phyloP scores from a whole-genome alignment of 2,113 vertebrate species.

The Chaetura pelagica region DNA sequence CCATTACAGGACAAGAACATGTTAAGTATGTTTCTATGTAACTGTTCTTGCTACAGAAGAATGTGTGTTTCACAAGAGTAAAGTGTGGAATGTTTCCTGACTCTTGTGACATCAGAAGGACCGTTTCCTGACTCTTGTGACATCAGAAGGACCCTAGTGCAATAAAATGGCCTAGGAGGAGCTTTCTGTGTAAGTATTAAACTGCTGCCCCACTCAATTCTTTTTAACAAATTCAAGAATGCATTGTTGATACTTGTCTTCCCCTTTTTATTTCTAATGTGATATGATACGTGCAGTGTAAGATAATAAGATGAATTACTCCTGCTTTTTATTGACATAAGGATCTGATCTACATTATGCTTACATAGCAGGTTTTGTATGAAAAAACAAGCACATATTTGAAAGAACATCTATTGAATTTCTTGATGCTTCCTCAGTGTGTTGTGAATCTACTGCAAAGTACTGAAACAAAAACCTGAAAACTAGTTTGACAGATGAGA shows the following conservation, averaged over 20 bases:
- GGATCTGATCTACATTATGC: background rate
- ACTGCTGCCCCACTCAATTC: too few relatives aligned
- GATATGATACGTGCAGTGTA: background rate
- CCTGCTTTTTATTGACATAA: background rate
- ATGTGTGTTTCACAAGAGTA: background rate
- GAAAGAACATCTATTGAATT: background rate
- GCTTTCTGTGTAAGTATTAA: background rate
- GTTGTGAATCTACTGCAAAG: too few relatives aligned
- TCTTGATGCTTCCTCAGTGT: background rate
- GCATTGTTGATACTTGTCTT: background rate
- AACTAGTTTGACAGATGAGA: too few relatives aligned
- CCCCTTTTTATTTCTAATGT: background rate
- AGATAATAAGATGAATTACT: background rate
- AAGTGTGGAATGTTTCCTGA: too few relatives aligned
- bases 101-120: too few relatives aligned
- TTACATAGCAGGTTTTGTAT: background rate
- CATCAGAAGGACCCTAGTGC: background rate
- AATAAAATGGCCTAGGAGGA: background rate
- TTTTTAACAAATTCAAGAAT: too few relatives aligned
- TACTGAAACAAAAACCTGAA: background rate
- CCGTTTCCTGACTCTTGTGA: too few relatives aligned
- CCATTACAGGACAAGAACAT: accelerated
- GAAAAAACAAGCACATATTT: background rate
- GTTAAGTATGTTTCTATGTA: background rate
- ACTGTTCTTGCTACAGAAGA: background rate